These are phyloP conservation scores for Drosophila melanosoma DNA, from an alignment of 2,888 invertebrate species.

Conservation along the genomic window DNA sequence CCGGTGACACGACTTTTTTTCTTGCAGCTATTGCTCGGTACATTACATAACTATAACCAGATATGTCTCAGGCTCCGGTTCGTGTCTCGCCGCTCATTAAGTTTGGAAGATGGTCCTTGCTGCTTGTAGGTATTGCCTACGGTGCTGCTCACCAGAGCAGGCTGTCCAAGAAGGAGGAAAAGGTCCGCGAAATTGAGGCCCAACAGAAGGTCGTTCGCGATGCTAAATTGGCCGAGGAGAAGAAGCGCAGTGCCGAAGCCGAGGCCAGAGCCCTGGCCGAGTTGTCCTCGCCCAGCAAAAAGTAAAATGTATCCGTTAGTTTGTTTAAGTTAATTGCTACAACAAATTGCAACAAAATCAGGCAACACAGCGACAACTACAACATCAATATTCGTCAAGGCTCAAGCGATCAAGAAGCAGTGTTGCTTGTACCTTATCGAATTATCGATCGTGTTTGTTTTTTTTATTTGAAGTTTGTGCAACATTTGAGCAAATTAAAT, in stretches of 20 bases:
- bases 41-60: conserved; percentile 80
- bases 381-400: conserved; percentile 51
- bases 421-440: conserved; percentile 57
- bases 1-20: conserved; percentile 14
- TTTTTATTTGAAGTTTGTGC: conserved; percentile 60
- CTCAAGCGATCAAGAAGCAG: conserved; percentile 31
- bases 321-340: conserved; percentile 52
- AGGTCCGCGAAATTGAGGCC: conserved; percentile 88
- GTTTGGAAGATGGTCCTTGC: conserved; percentile 93
- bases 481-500: conserved; percentile 61
- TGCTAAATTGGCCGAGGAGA: conserved; percentile 90
- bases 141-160: conserved; percentile 91
- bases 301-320: conserved; percentile 49
- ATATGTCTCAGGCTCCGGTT: conserved; percentile 87
- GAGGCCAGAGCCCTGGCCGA: conserved; percentile 79
- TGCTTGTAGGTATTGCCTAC: conserved; percentile 90
- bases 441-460: conserved; percentile 59
- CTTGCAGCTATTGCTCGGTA: conserved; percentile 59
- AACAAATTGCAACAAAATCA: conserved; percentile 31
- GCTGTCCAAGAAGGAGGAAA: conserved; percentile 88
- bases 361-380: conserved; percentile 22
- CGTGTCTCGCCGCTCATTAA: conserved; percentile 93
- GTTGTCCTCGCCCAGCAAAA: conserved; percentile 63
- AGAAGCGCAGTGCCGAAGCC: conserved; percentile 87
- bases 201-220: conserved; percentile 89